phyloP scores from a whole-genome alignment of 1,140 invertebrate species.

The Octopus bimaculoides region DNA sequence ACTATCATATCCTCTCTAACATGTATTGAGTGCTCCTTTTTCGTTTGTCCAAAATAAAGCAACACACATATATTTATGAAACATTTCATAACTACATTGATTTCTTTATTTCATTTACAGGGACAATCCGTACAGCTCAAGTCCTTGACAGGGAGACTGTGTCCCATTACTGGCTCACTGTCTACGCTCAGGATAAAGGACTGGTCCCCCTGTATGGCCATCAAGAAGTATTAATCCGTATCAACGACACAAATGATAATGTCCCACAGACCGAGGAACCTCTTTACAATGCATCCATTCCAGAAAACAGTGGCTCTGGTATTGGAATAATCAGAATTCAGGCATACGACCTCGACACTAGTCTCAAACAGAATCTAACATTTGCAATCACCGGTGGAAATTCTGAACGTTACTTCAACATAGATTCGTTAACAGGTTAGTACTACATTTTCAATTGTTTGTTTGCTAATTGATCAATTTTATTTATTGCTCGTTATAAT shows the following conservation, averaged over 20 bases:
- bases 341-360: slow-evolving; percentile 77
- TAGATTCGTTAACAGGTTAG: slow-evolving; percentile 80
- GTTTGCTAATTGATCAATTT: too few relatives aligned
- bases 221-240: slow-evolving; percentile 75
- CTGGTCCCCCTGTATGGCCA: slow-evolving; percentile 76
- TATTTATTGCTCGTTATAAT: too few relatives aligned
- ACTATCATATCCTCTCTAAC: neutral
- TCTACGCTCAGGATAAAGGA: slow-evolving; percentile 86
- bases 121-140: slow-evolving; percentile 76
- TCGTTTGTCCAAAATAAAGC: neutral
- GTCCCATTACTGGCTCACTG: slow-evolving; percentile 87
- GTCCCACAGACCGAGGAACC: slow-evolving; percentile 81
- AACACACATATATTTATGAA: neutral
- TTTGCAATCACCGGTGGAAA: slow-evolving; percentile 87
- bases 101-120: slow-evolving; percentile 62
- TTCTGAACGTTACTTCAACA: slow-evolving; percentile 84
- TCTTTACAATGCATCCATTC: slow-evolving; percentile 78
- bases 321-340: slow-evolving; percentile 73
- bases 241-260: slow-evolving; percentile 92
- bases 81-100: neutral
- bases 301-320: slow-evolving; percentile 77
- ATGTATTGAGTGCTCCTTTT: neutral
- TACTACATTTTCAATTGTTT: neutral
- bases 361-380: slow-evolving; percentile 66
- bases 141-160: slow-evolving; percentile 85